Percentiles rank a stretch among this genome's conserved stretches.
phyloP scores from a whole-genome alignment of 2,113 vertebrate species.

The Tapirus terrestris region DNA sequence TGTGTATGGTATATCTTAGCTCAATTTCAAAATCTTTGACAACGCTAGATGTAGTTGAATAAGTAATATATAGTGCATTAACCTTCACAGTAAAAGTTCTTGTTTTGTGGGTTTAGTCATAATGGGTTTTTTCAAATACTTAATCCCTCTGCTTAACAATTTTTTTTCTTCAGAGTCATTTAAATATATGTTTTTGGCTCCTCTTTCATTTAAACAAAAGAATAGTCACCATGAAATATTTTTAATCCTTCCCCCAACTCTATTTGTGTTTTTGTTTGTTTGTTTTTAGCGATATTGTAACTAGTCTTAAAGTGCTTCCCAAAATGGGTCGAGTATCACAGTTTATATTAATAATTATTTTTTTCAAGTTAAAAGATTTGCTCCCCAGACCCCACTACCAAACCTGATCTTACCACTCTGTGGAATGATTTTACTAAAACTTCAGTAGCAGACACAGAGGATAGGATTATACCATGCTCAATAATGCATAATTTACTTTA shows the following conservation, averaged over 20 bases:
- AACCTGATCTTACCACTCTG: background rate
- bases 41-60: slow-evolving; percentile 74
- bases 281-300: background rate
- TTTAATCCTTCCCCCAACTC: background rate
- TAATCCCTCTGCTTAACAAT: slow-evolving; percentile 61
- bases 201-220: slow-evolving; percentile 60
- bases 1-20: background rate
- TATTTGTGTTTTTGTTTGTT: background rate
- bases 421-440: background rate
- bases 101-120: slow-evolving; percentile 74
- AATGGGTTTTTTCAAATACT: slow-evolving; percentile 57
- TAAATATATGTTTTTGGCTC: slow-evolving; percentile 17
- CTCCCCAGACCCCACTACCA: background rate
- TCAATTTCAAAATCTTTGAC: slow-evolving; percentile 25
- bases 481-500: background rate
- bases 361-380: background rate
- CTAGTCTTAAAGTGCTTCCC: background rate
- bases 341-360: background rate
- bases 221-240: background rate
- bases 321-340: background rate
- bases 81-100: slow-evolving; percentile 67
- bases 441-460: background rate
- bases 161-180: background rate
- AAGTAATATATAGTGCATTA: slow-evolving; percentile 76
- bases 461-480: background rate